Base-by-base conservation (phyloP, 2,888 invertebrate genomes). In the Piscicola geometra region DNA sequence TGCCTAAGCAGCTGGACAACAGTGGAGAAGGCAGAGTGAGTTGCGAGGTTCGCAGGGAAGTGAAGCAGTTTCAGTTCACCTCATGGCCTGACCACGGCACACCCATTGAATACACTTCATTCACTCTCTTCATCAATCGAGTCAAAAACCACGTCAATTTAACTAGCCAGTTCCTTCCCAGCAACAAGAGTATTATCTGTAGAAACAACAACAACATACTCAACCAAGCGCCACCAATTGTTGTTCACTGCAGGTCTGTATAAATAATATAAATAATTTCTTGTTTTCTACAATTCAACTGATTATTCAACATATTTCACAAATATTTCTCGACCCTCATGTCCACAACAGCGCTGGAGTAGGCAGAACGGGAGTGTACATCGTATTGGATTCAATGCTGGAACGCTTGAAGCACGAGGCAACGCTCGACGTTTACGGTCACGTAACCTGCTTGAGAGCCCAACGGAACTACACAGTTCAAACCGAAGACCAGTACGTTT, bases 71-170 rank as follows among this genome's bases (percentile, higher is more conserved):
- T 81, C 98, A 99, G 86, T 99, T 98, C 85, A 98, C 98, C 0
- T 97, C 97, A 2, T 99, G 99, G 98, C 98, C 98, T 0, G 99
- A 99, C 86, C 98, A 99, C 83, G 98, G 89, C 0, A 98, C 99
- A 1, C 98, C 98, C 1, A 97, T 97, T 85, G 96, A 98, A 86
- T 96, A 98, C 0, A 97, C 98, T 0, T 97, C 98, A 0, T 95
- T 99, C 88, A 88, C 99, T 79, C 94, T 96, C 87, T 99, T 99
- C 87, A 88, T 99, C 82, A 90, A 93, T 75, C 90, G 98, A 77
- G 95, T 98, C 21, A 91, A 93, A 80, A 25, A 5, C 25, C 25
- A 25, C 60, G 15, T 15, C 41, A 56, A 56, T n/a, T 56, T n/a
- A 56, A 15, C 25, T 21, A 25, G 5, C 25, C 21, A 56, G 15